phyloP scores from a whole-genome alignment of 2,888 invertebrate genomes.

The Clunio marinus region DNA sequence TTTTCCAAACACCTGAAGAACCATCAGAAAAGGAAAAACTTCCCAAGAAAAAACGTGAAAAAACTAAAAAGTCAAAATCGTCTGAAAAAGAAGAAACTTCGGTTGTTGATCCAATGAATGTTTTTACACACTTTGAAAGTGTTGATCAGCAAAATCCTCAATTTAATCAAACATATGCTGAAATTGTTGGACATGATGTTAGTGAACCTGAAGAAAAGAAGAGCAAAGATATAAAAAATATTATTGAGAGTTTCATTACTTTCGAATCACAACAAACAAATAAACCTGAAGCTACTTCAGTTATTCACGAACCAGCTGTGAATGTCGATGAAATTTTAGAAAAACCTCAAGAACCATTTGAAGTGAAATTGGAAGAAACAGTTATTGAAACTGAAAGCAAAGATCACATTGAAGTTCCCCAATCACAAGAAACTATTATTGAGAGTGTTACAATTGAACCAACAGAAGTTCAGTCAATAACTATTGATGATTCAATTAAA shows the following conservation, averaged over 20 bases:
- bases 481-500: too few relatives aligned
- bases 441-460: too few relatives aligned
- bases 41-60: constrained; percentile 4
- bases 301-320: background rate
- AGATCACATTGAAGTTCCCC: too few relatives aligned
- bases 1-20: background rate
- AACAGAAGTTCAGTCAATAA: too few relatives aligned
- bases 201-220: background rate
- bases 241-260: background rate
- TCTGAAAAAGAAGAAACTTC: background rate
- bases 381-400: background rate
- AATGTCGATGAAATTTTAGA: background rate
- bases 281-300: background rate
- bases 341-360: background rate
- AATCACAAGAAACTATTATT: too few relatives aligned
- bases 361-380: background rate
- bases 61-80: background rate
- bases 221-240: background rate
- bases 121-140: background rate
- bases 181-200: background rate
- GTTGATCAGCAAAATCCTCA: background rate
- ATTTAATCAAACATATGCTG: background rate
- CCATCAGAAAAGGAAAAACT: background rate
- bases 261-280: background rate
- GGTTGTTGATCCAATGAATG: background rate